phyloP scores from a whole-genome alignment of 2,888 invertebrate species.

The Drosophila prostipennis region DNA sequence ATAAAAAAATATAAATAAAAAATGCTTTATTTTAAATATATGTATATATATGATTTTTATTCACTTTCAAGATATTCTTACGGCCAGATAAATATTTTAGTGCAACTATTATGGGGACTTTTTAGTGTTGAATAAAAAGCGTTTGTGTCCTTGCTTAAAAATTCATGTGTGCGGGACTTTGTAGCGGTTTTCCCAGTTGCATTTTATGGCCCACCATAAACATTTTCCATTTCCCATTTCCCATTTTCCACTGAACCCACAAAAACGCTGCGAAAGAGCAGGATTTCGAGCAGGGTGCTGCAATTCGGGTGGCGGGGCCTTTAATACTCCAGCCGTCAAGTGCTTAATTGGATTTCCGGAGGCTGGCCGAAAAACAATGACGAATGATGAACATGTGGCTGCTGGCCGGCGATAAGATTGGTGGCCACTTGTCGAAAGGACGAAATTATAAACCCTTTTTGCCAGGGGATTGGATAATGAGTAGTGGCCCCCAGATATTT shows the following conservation, averaged over 20 bases:
- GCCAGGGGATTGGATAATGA: not conserved
- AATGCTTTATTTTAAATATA: too few relatives aligned
- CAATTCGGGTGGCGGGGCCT: constrained; percentile 6
- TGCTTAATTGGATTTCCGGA: constrained; percentile 34
- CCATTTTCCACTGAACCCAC: constrained; percentile 15
- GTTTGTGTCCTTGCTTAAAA: constrained; percentile 6
- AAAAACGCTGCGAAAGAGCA: not conserved
- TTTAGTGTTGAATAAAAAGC: not conserved
- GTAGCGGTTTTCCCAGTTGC: constrained; percentile 24
- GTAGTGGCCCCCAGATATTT: not conserved
- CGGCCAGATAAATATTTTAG: not conserved
- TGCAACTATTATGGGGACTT: not conserved
- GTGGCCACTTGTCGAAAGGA: constrained; percentile 3
- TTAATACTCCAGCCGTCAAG: constrained; percentile 4
- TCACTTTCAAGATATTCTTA: too few relatives aligned
- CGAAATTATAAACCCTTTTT: constrained; percentile 11
- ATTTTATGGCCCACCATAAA: constrained; percentile 29
- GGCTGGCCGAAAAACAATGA: constrained; percentile 24
- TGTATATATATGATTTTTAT: too few relatives aligned
- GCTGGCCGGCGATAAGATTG: constrained; percentile 16
- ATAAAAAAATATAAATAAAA: too few relatives aligned
- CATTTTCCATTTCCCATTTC: constrained; percentile 13
- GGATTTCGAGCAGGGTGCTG: constrained; percentile 6
- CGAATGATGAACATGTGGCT: constrained; percentile 10
- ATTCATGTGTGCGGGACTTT: constrained; percentile 20